Conservation (phyloP, 1,140 invertebrate genomes). For the Myzus persicae region DNA sequence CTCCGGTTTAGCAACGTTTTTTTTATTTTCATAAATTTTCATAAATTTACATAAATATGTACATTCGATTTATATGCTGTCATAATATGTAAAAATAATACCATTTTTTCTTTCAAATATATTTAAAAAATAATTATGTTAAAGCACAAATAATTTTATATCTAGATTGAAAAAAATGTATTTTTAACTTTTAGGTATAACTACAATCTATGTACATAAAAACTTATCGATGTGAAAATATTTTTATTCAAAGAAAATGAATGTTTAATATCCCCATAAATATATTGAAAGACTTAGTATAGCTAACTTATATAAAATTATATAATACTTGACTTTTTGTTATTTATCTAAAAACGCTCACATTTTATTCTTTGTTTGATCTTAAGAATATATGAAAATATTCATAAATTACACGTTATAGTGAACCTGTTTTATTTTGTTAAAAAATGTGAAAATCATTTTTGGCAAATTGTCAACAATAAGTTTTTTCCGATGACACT, state of each 20-base stretch:
- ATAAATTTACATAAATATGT: slow-evolving; percentile 1
- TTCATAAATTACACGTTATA: not conserved
- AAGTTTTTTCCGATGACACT: not conserved
- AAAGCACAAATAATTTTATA: not conserved
- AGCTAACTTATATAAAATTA: not conserved
- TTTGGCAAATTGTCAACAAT: not conserved
- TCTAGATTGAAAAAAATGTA: not conserved
- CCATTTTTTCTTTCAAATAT: not conserved
- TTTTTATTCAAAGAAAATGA: not conserved
- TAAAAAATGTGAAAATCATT: not conserved
- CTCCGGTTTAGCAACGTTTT: not conserved
- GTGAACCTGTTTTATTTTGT: not conserved
- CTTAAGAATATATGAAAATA: not conserved
- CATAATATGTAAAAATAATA: not conserved
- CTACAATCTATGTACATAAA: not conserved
- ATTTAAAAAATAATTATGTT: not conserved
- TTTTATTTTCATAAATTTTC: not conserved
- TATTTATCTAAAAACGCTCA: not conserved
- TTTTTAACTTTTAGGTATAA: not conserved
- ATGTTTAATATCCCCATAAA: not conserved
- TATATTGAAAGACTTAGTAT: not conserved
- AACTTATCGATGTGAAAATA: not conserved
- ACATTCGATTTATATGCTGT: not conserved
- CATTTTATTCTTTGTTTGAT: not conserved
- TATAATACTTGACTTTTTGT: not conserved